Conservation (phyloP, 1,140 invertebrate genomes). For the Zophobas morio region DNA sequence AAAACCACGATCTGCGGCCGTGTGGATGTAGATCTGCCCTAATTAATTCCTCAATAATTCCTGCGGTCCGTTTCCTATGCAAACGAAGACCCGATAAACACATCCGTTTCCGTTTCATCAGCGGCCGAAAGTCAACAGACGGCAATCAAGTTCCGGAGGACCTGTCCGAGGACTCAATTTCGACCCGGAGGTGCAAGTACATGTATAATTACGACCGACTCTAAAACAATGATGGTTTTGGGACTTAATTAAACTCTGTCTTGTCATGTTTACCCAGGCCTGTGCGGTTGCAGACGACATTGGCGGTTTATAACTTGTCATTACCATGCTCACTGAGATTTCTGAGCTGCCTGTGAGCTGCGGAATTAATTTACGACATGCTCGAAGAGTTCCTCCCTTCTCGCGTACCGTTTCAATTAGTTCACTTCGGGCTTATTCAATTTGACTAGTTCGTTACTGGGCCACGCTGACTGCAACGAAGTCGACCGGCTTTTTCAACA, state of each 20-base stretch:
- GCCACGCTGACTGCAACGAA: neutral
- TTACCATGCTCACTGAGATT: conserved; percentile 63
- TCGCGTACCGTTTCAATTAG: conserved; percentile 48
- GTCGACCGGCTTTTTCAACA: too few relatives aligned
- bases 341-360: conserved; percentile 53
- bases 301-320: conserved; percentile 66
- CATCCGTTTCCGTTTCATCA: conserved; percentile 52
- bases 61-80: neutral
- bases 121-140: conserved; percentile 21
- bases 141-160: conserved; percentile 3
- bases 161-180: conserved; percentile 32
- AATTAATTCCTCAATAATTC: conserved; percentile 32
- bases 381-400: conserved; percentile 48
- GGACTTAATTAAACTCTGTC: conserved; percentile 65
- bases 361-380: conserved; percentile 50
- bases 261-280: conserved; percentile 63
- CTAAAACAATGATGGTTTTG: conserved; percentile 65
- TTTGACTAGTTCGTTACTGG: conserved; percentile 23
- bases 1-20: conserved; percentile 3
- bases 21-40: neutral
- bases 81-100: conserved; percentile 39
- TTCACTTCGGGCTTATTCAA: conserved; percentile 41
- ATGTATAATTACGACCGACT: conserved; percentile 60
- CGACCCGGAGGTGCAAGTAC: conserved; percentile 58
- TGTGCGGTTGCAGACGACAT: conserved; percentile 60